Evolutionary conservation across 2,797 vertebrate genomes (phyloP), one percentile per base, ranked within the genome.

Genomic region (Sebastes glaucus): DNA sequence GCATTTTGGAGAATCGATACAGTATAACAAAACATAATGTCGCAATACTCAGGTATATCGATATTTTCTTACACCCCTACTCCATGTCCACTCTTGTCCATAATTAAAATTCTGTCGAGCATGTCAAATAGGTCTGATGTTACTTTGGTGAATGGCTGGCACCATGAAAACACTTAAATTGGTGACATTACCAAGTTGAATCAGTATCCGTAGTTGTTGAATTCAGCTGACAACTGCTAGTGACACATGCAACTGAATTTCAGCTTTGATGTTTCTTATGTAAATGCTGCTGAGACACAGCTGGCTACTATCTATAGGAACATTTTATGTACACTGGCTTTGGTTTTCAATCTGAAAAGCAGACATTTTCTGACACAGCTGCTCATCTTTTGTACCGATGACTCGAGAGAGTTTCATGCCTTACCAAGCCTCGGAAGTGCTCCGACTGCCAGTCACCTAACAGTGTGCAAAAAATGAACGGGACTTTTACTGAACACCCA

Each of bases 231-330:
- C 10, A 61, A 59, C 22, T 49, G n/a, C 42, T 25, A 14, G 13
- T 5, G 22, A 71, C 57, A 59, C 23, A 49, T 30, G 46, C 32
- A 83, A 55, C 55, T 63, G 25, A 55, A 46, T 72, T 78, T 73
- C 14, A 81, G 59, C 42, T 53, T 60, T 71, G 33, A 80, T 68
- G 32, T 59, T 67, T 30, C 49, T 74, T n/a, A 61, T 68, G 13
- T 70, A 85, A 83, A 80, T 66, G 28, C 38, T 57, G 57, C 62
- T 68, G 52, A 73, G 70, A 73, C 76, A 66, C 74, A 81, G 80
- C n/a, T 83, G 67, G 64, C 20, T 27, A 33, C 33, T 30, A 16
- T 53, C 10, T 46, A 78, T 11, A 13, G 11, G 49, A 42, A 35
- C 33, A 35, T 66, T 77, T 81, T 56, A 52, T 61, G 52, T 46